Percentiles rank a stretch among this genome's conserved stretches.
These are phyloP conservation scores for Calephelis nemesis DNA, from an alignment of 1,140 invertebrate species.

Conservation along the genomic window DNA sequence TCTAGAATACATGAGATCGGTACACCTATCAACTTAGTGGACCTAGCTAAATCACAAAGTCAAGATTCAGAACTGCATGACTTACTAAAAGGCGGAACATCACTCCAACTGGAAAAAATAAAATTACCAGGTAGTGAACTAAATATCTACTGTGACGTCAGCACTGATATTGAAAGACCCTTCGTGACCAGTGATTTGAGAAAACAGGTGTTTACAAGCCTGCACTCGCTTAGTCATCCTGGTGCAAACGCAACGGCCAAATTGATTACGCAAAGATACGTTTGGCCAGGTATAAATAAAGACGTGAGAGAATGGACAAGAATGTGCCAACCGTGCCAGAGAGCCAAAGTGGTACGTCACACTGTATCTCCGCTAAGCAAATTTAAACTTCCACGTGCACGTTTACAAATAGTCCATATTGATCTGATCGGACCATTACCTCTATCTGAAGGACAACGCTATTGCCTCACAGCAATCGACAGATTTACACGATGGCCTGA, in stretches of 20 bases:
- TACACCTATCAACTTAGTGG: background rate
- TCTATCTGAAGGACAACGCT: conserved; percentile 21
- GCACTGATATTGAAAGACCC: conserved; percentile 17
- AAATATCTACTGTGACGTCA: conserved; percentile 25
- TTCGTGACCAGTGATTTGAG: conserved; percentile 19
- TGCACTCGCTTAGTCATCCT: conserved; percentile 28
- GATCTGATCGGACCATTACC: conserved; percentile 29
- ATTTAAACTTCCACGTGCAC: conserved; percentile 23
- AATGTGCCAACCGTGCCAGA: conserved; percentile 25
- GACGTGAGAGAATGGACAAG: conserved; percentile 26
- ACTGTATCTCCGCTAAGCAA: conserved; percentile 20
- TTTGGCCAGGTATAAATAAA: conserved; percentile 28
- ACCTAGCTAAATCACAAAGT: background rate
- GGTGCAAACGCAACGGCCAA: conserved; percentile 21
- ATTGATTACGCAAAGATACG: conserved; percentile 25
- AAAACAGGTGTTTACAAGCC: conserved; percentile 17
- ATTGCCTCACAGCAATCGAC: conserved; percentile 26
- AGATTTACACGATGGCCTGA: conserved; percentile 29
- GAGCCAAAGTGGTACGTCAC: conserved; percentile 28
- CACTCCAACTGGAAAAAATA: background rate
- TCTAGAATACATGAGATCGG: background rate
- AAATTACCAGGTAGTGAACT: conserved; percentile 8
- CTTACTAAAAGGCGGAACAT: conserved; percentile 1
- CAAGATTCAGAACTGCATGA: background rate
- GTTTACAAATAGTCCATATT: conserved; percentile 28